phyloP scores from a whole-genome alignment of 2,888 invertebrate genomes.

The Pachliopta kotzebuea region DNA sequence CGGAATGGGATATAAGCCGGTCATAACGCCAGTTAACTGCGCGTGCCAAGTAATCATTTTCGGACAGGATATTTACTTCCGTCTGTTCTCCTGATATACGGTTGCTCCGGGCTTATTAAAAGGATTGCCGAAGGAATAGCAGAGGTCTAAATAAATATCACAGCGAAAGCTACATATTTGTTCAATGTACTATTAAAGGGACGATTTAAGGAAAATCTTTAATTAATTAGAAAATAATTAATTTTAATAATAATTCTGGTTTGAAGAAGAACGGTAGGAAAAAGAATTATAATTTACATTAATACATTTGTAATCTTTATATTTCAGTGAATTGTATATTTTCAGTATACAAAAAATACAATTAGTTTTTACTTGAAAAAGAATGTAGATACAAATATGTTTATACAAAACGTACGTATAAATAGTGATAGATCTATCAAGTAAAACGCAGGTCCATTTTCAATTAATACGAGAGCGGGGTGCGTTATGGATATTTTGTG shows the following conservation, averaged over 20 bases:
- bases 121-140: slow-evolving; percentile 40
- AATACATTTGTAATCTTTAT: too few species aligned
- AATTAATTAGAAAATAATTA: too few species aligned
- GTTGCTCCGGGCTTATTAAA: slow-evolving; percentile 60
- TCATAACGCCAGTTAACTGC: slow-evolving; percentile 72
- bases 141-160: slow-evolving; percentile 35
- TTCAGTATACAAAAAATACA: too few species aligned
- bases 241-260: too few species aligned
- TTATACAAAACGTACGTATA: slow-evolving; percentile 36
- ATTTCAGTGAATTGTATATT: too few species aligned
- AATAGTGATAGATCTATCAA: slow-evolving; percentile 62
- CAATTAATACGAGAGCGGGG: slow-evolving; percentile 76
- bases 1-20: slow-evolving; percentile 75
- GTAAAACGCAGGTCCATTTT: slow-evolving; percentile 65
- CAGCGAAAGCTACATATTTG: slow-evolving; percentile 39
- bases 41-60: slow-evolving; percentile 76
- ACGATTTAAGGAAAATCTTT: too few species aligned
- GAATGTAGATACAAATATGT: too few species aligned
- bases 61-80: slow-evolving; percentile 74
- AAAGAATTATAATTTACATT: too few species aligned
- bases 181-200: background rate
- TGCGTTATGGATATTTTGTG: slow-evolving; percentile 77
- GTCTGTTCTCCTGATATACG: slow-evolving; percentile 65
- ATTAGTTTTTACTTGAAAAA: too few species aligned
- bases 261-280: too few species aligned